Percentiles rank a stretch among this genome's conserved stretches.
These are phyloP conservation scores for Lepidocyrtoides sp. DNA, from an alignment of 2,888 invertebrate genomes.

Conservation along the genomic window DNA sequence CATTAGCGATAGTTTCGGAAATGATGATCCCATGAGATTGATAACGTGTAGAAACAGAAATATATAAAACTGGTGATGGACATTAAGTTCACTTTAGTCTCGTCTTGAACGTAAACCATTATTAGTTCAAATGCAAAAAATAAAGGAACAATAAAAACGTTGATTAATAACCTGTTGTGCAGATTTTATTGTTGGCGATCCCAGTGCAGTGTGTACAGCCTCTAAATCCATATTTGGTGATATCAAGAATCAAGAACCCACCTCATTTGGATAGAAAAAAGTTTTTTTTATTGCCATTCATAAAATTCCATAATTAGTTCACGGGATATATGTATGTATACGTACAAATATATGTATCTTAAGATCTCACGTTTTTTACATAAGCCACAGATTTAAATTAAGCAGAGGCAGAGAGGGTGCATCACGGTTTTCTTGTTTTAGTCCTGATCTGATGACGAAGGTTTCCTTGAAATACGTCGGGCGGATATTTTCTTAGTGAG, in stretches of 20 bases:
- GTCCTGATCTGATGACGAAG: neutral
- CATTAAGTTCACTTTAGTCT: constrained; percentile 17
- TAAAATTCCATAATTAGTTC: neutral
- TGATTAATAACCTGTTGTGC: constrained; percentile 16
- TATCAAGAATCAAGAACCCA: neutral
- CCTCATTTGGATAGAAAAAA: neutral
- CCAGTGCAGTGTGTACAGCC: neutral
- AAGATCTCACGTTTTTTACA: neutral
- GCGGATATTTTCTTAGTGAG: neutral
- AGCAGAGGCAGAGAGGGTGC: neutral
- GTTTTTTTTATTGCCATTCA: constrained; percentile 12
- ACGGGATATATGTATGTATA: neutral
- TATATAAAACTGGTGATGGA: neutral
- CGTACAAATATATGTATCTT: too few relatives aligned
- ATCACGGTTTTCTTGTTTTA: neutral
- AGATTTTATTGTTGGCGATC: constrained; percentile 3
- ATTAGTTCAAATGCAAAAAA: too few relatives aligned
- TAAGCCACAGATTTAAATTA: neutral
- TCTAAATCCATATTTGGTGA: neutral
- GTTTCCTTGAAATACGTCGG: neutral
- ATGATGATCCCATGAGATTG: neutral
- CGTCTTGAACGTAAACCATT: neutral
- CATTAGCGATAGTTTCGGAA: neutral
- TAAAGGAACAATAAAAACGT: too few relatives aligned
- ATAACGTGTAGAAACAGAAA: neutral